A percentile compares a stretch with the other conserved stretches of the same genome.
phyloP scores from a whole-genome alignment of 2,888 invertebrate species.

The Drosophila setosimentum region DNA sequence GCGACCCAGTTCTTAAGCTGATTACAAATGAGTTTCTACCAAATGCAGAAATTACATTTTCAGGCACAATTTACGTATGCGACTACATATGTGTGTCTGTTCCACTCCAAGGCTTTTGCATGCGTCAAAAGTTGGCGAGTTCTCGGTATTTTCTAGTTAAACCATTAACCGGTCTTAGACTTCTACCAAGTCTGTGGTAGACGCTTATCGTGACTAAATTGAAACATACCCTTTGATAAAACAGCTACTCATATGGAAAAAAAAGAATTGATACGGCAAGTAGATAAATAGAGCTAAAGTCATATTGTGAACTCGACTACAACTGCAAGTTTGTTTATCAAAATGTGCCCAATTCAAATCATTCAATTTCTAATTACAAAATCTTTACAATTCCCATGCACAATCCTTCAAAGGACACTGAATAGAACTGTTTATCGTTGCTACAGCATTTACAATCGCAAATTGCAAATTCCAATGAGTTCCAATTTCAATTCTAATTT shows the following conservation, averaged over 20 bases:
- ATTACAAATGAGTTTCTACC: constrained; percentile 21
- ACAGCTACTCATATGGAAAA: background rate
- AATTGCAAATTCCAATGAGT: constrained; percentile 7
- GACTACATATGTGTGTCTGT: background rate
- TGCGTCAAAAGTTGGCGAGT: background rate
- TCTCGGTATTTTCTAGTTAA: background rate
- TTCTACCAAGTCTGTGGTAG: background rate
- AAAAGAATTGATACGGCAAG: background rate
- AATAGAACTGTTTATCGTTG: background rate
- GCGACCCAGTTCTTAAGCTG: constrained; percentile 46
- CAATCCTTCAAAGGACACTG: constrained; percentile 1
- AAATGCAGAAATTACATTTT: constrained; percentile 3
- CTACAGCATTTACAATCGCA: background rate
- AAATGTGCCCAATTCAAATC: background rate
- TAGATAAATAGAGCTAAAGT: background rate
- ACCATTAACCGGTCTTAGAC: background rate
- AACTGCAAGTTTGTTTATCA: background rate
- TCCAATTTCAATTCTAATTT: constrained; percentile 7
- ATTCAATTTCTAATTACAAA: background rate
- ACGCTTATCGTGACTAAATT: too few relatives aligned
- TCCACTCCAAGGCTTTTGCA: background rate
- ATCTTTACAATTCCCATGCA: background rate
- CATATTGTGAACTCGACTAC: background rate
- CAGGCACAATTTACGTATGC: constrained; percentile 1
- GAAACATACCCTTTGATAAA: background rate